Conservation (phyloP, 1,140 invertebrate species). For the Heliconius eleuchia region DNA sequence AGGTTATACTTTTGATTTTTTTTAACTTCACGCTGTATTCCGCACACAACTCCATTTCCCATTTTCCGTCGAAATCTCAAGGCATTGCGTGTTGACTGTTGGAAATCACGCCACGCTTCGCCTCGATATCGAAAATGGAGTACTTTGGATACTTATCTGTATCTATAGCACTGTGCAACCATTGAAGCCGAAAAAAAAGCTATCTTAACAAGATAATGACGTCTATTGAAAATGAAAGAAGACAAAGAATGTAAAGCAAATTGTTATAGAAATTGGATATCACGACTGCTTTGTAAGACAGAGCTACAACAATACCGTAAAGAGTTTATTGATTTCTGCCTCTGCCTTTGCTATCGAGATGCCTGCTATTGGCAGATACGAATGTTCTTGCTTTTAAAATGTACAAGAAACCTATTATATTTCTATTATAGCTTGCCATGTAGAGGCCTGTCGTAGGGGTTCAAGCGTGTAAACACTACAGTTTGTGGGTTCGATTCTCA, state of each 20-base stretch:
- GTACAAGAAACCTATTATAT: background rate
- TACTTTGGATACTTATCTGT: background rate
- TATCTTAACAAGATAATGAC: background rate
- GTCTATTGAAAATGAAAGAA: background rate
- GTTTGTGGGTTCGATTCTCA: too few relatives aligned
- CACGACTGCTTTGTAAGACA: background rate
- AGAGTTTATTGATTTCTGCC: background rate
- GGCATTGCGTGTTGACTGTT: too few relatives aligned
- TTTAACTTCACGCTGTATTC: too few relatives aligned
- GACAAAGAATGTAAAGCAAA: background rate
- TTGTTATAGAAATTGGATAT: conserved; percentile 8
- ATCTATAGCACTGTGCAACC: background rate
- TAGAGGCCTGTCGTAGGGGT: too few relatives aligned
- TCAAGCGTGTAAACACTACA: too few relatives aligned
- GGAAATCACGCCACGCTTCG: too few relatives aligned
- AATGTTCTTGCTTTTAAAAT: background rate
- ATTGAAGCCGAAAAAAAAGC: background rate
- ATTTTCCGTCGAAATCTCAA: too few relatives aligned
- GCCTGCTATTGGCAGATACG: background rate
- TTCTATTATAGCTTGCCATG: background rate
- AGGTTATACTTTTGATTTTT: too few relatives aligned
- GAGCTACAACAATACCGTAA: background rate
- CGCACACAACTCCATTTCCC: too few relatives aligned
- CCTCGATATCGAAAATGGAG: background rate
- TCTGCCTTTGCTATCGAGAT: background rate